Evolutionary conservation across 2,113 vertebrate species (phyloP), one percentile per base, ranked within the genome.

Genomic region (Smithornis capensis): DNA sequence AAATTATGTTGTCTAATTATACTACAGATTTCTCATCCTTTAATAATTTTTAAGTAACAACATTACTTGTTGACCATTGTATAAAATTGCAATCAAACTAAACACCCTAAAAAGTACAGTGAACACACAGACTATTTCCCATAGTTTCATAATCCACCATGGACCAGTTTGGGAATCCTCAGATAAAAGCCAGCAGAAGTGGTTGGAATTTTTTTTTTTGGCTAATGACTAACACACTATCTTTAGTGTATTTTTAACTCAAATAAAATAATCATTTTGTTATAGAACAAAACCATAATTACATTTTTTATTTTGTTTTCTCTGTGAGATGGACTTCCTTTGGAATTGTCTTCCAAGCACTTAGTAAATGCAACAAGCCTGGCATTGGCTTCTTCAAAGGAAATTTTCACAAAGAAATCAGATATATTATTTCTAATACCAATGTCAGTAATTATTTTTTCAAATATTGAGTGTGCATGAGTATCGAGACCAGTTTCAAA

Each of bases 291-390:
- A 92, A 80, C 53, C 4, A 40, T 70, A 95, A 79, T 97, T 98
- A 98, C 98, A 92, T 97, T 98, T 98, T 98, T 98, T 23, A 97
- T 88, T 98, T 98, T 97, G 94, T 92, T 97, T 94, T 98, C 98
- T 96, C 98, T 98, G 75, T 97, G 97, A 63, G 93, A 83, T 53
- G 97, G 94, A 73, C 94, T 98, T 98, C 98, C 97, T 98, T 97
- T 97, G 59, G 97, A 94, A 78, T 97, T 98, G 63, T 99, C 98
- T 95, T 98, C 98, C 80, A 98, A 96, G 14, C 97, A 98, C 97
- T 98, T 99, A 88, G 99, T 99, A 97, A 99, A 99, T 67, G 99
- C 98, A 92, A 99, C 99, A 96, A 99, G 98, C 22, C 99, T 98
- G 90, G 97, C 97, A 94, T 99, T 99, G 60, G 99, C 99, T 98